These are phyloP conservation scores for Cenopis cana DNA, from an alignment of 2,888 invertebrate genomes.

Conservation along the genomic window DNA sequence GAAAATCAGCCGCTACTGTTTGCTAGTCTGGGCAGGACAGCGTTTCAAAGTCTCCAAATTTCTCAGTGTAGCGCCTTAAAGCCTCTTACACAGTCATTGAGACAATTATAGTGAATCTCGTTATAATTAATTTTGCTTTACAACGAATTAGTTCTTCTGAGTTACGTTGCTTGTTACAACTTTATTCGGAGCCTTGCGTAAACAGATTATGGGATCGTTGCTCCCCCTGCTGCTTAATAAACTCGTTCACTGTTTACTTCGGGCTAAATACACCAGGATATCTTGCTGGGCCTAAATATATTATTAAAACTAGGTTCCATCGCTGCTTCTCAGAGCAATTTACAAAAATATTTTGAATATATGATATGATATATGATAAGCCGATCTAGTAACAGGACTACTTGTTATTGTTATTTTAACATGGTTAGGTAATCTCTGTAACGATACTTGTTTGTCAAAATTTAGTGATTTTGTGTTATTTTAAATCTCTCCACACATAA, in stretches of 20 bases:
- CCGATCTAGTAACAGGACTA: background rate
- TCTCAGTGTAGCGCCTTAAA: too few species aligned
- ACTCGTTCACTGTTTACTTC: slow-evolving; percentile 23
- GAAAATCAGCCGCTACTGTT: too few species aligned
- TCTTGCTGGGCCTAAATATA: slow-evolving; percentile 36
- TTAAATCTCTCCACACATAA: too few species aligned
- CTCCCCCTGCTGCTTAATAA: slow-evolving; percentile 32
- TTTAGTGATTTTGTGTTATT: background rate
- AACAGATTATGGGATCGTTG: slow-evolving; percentile 28
- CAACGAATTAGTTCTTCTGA: slow-evolving; percentile 8
- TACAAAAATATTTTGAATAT: background rate
- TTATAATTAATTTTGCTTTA: slow-evolving; percentile 11
- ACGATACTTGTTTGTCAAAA: background rate
- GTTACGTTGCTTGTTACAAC: slow-evolving; percentile 25
- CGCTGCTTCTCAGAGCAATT: background rate
- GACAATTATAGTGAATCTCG: background rate
- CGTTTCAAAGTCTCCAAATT: too few species aligned
- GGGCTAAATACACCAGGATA: slow-evolving; percentile 28
- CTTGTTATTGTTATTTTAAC: background rate
- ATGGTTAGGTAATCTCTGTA: too few species aligned
- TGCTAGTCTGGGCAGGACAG: too few species aligned
- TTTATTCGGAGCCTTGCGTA: slow-evolving; percentile 27
- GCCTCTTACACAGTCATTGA: background rate
- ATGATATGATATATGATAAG: slow-evolving; percentile 4
- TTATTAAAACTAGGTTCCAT: slow-evolving; percentile 22